Evolutionary conservation across 1,140 invertebrate species (phyloP), one percentile per base, ranked within the genome.

Genomic region (Periplaneta americana): DNA sequence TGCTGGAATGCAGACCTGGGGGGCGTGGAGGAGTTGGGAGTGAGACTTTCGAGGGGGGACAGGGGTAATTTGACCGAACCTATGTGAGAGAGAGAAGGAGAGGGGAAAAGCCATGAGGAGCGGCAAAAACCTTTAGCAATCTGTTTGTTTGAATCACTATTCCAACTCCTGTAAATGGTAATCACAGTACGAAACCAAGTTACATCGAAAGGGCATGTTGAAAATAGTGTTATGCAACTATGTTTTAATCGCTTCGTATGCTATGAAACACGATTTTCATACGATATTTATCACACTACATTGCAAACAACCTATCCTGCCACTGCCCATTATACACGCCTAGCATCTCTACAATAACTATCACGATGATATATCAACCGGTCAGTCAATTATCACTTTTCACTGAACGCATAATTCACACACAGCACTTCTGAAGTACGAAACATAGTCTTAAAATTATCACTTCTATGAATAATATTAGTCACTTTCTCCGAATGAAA

Each of bases 21-120:
- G 75, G 80, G 80, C 66, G 77, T 34, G 81, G 77, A 83, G 77
- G 66, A 34, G 48, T 28, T 66, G 9, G 48, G 22, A n/a, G 48
- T n/a, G 22, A 5, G 1, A n/a, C 48, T 66, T n/a, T n/a, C 11
- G n/a, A 48, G 35, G 31, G 78, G n/a, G 75, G 75, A 81, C n/a
- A 77, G 36, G 75, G 39, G 37, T 36, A 39, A 81, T 33, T 37
- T 39, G 80, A 81, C 0, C 22, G 80, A 80, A 74, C 39, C 39
- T 22, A 33, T 31, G 28, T 36, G 78, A 18, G 78, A 79, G 79
- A 17, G 48, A 66, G 32, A 37, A 37, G 39, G 8, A 32, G 22
- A 34, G 3, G 48, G 48, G n/a, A n/a, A n/a, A n/a, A n/a, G n/a
- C n/a, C n/a, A 66, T n/a, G 48, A 11, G 48, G 48, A 66, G 48